phyloP scores from a whole-genome alignment of 2,888 invertebrate genomes.

The Aporophyla lueneburgensis region DNA sequence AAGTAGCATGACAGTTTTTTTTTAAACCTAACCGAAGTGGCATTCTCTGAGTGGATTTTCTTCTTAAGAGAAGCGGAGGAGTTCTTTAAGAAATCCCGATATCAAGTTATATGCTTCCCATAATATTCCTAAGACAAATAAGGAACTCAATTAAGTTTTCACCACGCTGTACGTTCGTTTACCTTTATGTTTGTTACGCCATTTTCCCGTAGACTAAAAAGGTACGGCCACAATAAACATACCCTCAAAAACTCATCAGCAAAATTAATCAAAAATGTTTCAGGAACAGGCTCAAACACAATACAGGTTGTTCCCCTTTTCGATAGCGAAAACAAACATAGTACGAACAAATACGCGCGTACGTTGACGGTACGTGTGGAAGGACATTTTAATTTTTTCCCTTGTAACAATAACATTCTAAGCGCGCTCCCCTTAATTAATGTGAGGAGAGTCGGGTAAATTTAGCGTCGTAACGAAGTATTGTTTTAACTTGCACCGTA shows the following conservation, averaged over 20 bases:
- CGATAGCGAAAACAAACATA: conserved; percentile 41
- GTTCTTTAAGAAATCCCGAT: background rate
- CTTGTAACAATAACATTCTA: conserved; percentile 60
- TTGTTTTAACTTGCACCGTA: conserved; percentile 58
- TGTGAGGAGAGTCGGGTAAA: conserved; percentile 53
- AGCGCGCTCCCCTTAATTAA: conserved; percentile 63
- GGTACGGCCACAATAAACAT: conserved; percentile 11
- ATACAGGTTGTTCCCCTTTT: conserved; percentile 25
- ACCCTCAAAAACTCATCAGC: conserved; percentile 12
- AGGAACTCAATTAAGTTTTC: background rate
- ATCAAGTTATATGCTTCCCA: background rate
- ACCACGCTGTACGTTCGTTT: no score
- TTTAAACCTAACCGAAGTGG: background rate
- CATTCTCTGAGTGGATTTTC: background rate
- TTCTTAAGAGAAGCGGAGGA: background rate
- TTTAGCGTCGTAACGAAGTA: conserved; percentile 65
- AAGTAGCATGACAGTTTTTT: background rate
- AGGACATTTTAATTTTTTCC: conserved; percentile 60
- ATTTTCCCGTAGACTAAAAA: background rate
- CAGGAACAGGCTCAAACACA: conserved; percentile 24
- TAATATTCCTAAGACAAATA: background rate
- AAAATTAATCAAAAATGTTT: conserved; percentile 43
- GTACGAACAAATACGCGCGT: conserved; percentile 24
- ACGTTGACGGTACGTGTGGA: conserved; percentile 30
- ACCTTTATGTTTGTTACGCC: no score